phyloP scores from a whole-genome alignment of 2,113 vertebrate genomes.

The Spea multiplicata region DNA sequence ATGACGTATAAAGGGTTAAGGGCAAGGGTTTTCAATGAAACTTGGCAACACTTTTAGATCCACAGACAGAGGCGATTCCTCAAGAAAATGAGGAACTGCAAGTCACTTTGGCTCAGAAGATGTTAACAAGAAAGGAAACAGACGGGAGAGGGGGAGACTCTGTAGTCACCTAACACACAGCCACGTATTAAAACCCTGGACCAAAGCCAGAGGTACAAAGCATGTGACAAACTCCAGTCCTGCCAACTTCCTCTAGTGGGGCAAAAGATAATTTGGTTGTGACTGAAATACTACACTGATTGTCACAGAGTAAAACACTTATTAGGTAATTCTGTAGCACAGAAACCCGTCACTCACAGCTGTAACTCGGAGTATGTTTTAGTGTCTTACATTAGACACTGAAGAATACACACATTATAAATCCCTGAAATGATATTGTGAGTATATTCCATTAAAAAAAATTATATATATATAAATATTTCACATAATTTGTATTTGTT shows the following conservation, averaged over 20 bases:
- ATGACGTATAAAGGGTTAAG: no score
- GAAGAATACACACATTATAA: no score
- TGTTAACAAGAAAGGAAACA: background rate
- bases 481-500: no score
- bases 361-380: no score
- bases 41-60: no score
- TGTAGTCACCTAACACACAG: background rate
- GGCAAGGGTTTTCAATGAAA: no score
- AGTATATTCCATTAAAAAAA: no score
- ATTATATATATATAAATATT: no score
- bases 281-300: background rate
- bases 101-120: background rate
- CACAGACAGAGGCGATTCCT: no score
- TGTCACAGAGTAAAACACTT: background rate
- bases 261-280: conserved; percentile 16
- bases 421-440: no score
- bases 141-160: background rate
- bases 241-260: conserved; percentile 11
- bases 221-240: background rate
- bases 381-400: no score
- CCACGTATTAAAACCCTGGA: background rate
- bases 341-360: background rate
- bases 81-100: background rate
- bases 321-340: background rate
- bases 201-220: background rate